phyloP scores from a whole-genome alignment of 2,113 vertebrate genomes.

The Entelurus aequoreus region DNA sequence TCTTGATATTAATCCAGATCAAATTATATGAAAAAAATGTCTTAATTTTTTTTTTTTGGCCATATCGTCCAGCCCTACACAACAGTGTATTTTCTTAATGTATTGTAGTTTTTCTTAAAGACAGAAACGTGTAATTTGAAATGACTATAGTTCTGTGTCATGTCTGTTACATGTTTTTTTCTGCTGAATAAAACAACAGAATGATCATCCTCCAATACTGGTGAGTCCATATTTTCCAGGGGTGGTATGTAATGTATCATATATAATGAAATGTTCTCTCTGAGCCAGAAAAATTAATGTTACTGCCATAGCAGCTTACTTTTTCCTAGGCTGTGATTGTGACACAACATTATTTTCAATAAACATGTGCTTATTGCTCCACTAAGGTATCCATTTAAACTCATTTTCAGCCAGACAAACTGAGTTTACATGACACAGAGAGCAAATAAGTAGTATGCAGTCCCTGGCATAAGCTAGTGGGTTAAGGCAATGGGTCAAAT shows the following conservation, averaged over 20 bases:
- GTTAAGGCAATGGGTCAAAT: constrained; percentile 58
- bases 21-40: no score
- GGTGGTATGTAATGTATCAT: constrained; percentile 15
- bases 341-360: constrained; percentile 62
- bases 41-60: no score
- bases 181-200: no score
- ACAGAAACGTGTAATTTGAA: no score
- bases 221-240: no score
- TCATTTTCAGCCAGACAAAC: constrained; percentile 52
- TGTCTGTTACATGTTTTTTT: no score
- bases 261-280: constrained; percentile 35
- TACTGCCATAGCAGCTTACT: constrained; percentile 28
- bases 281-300: constrained; percentile 41
- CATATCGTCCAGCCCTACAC: no score
- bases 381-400: constrained; percentile 55
- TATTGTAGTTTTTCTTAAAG: no score
- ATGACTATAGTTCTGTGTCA: no score
- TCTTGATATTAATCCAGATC: no score
- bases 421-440: constrained; percentile 46
- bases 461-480: constrained; percentile 44
- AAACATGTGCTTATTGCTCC: constrained; percentile 53
- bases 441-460: constrained; percentile 49
- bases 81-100: no score
- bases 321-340: constrained; percentile 47
- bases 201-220: no score